Evolutionary conservation across 2,113 vertebrate species (phyloP), one percentile per base, ranked within the genome.

Genomic region (Chaetops frenatus): DNA sequence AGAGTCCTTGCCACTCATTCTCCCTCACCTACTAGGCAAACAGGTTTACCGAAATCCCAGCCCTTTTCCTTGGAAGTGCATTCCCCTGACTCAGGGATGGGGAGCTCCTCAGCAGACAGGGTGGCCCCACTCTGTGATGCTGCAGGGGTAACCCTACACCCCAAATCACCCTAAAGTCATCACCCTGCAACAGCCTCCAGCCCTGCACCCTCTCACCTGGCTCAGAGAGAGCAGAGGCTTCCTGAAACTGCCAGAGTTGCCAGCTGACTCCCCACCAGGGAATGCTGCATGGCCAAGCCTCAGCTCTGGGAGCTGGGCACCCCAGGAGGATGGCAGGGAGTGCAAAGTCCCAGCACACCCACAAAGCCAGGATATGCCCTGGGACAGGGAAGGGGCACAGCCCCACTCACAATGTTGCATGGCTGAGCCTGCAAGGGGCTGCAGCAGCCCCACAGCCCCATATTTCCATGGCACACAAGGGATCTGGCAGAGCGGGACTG

Each of bases 31-130:
- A 92, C 91, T 64, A 31, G 93, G 96, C 77, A 89, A 95, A 96
- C 96, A 89, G 92, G 95, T 96, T 94, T 87, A 88, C 93, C 0
- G 1, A 85, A 96, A 94, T 61, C 86, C 86, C 69, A 61, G 51
- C 80, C 76, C 83, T 81, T 69, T 87, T 24, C 86, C 50, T 71
- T 29, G 38, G 83, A 86, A 92, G 61, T 16, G 6, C 2, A 10
- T 64, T 90, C 33, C 47, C 87, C 81, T 96, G 96, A 95, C 38
- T 96, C 90, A 92, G 45, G 62, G 27, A 58, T 1, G 1, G 24
- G 44, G 24, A 73, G 62, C 58, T 87, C 45, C 74, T 57, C 7
- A 2, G 70, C 83, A 85, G 92, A 78, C 3, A 0, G 47, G 65
- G 57, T 0, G 10, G 61, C 65, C 64, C 54, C 11, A 2, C 48